Percentiles rank a stretch among this genome's conserved stretches.
phyloP scores from a whole-genome alignment of 53 echinoderm and acorn worm genomes.

The Temnopleurus reevesii region DNA sequence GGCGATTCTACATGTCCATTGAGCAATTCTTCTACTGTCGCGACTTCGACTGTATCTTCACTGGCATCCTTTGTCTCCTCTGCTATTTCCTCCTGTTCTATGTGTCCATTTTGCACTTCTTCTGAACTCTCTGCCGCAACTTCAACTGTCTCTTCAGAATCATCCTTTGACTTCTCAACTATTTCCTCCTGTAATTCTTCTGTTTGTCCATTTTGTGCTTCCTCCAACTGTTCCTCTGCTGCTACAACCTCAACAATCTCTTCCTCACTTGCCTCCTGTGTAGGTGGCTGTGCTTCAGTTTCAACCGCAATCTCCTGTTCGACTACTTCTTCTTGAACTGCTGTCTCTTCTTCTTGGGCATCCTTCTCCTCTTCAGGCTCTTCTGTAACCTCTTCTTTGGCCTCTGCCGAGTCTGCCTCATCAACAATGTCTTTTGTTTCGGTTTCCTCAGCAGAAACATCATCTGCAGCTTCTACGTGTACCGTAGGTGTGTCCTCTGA shows the following conservation, averaged over 20 bases:
- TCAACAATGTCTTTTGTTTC: not conserved
- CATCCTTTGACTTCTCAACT: not conserved
- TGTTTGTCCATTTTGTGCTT: not conserved
- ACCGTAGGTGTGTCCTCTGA: not conserved
- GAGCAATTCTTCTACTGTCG: not conserved
- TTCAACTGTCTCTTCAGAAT: not conserved
- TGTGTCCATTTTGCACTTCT: not conserved
- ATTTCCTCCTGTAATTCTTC: not conserved
- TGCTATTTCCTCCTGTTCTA: not conserved
- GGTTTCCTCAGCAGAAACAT: not conserved
- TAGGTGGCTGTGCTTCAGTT: not conserved
- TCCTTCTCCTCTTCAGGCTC: conserved; percentile 31
- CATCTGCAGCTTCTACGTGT: not conserved
- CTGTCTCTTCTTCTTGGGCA: conserved; percentile 30
- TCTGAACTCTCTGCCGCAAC: not conserved
- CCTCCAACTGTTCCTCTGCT: not conserved
- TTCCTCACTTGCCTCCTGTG: not conserved
- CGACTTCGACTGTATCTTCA: too few relatives aligned
- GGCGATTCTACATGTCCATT: not conserved
- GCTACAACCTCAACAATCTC: not conserved
- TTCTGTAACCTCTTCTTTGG: not conserved
- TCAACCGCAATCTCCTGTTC: not conserved
- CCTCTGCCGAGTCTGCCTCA: not conserved
- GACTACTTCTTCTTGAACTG: conserved; percentile 8
- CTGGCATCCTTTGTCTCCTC: too few relatives aligned